phyloP scores from a whole-genome alignment of 2,888 invertebrate species.

The Drosophila ochracea region DNA sequence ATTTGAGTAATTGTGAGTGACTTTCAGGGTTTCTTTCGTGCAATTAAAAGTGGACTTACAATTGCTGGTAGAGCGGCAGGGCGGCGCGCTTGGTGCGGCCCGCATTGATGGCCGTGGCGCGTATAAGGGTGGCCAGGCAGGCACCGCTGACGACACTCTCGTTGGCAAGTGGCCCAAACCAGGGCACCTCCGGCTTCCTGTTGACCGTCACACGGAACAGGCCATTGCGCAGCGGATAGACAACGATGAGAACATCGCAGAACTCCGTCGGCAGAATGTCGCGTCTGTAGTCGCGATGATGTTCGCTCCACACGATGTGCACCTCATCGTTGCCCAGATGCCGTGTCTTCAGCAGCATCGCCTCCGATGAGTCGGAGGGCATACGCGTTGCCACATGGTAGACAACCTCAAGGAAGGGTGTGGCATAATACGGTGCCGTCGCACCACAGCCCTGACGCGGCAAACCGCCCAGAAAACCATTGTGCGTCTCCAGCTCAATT shows the following conservation, averaged over 20 bases:
- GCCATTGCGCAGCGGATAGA: slow-evolving; percentile 96
- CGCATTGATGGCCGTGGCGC: slow-evolving; percentile 96
- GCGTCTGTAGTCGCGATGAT: slow-evolving; percentile 96
- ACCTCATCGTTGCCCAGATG: slow-evolving; percentile 99
- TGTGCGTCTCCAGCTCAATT: slow-evolving; percentile 96
- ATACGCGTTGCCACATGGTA: slow-evolving; percentile 99
- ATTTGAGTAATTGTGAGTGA: not conserved
- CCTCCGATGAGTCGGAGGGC: slow-evolving; percentile 95
- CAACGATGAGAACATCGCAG: slow-evolving; percentile 98
- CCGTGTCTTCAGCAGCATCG: slow-evolving; percentile 95
- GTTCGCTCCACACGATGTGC: slow-evolving; percentile 99
- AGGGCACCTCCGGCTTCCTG: slow-evolving; percentile 94
- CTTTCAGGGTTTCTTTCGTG: not conserved
- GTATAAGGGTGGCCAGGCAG: slow-evolving; percentile 92
- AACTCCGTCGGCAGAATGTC: slow-evolving; percentile 99
- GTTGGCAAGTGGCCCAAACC: slow-evolving; percentile 98
- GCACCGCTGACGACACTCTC: slow-evolving; percentile 89
- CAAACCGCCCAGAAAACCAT: slow-evolving; percentile 97
- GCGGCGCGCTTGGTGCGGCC: slow-evolving; percentile 96
- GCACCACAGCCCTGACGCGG: slow-evolving; percentile 95
- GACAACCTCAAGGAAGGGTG: slow-evolving; percentile 95
- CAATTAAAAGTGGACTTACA: slow-evolving; percentile 87
- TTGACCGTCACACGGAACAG: slow-evolving; percentile 95
- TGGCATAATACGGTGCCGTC: slow-evolving; percentile 97
- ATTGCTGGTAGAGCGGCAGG: slow-evolving; percentile 95